Base-by-base conservation (phyloP, 1,140 invertebrate genomes). In the Samia ricini region DNA sequence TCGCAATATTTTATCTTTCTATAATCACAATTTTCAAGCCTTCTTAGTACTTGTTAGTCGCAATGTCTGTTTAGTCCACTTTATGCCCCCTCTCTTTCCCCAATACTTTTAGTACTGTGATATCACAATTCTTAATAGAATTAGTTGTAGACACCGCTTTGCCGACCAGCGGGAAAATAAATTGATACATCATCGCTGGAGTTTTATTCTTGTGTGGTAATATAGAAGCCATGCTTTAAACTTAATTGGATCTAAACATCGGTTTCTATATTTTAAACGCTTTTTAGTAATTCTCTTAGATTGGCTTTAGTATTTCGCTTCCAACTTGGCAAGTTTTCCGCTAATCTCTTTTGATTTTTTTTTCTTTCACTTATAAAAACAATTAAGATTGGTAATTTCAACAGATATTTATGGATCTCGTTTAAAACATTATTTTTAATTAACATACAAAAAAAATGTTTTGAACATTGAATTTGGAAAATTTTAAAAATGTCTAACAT, bases 281-380 rank as follows among this genome's bases (percentile, higher is more conserved):
- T 83, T 83, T 42, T 49, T 82, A 82, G 75, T 74, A 72, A 64
- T 67, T 49, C 62, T 73, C 63, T 71, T 76, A 78, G 74, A 74
- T 73, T 69, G 60, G 79, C 79, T 79, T 75, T 70, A 48, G 19
- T 58, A 50, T 59, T 75, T 67, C 61, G 59, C 71, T 77, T 78
- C 62, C 63, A 64, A 67, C 65, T 74, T 68, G 66, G 64, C 69
- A 63, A 57, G 56, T 67, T 71, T 72, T 69, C 59, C 59, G 48
- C 61, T 75, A 33, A 20, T 19, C 12, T 42, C 33, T 42, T 42
- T 42, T 58, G 21, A 19, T 10, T 19, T 22, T n/a, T n/a, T 22
- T 22, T 52, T 52, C 20, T 52, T 20, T 21, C 21, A 22, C 7
- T 52, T 52, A 42, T 42, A 10, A 42, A 26, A 26, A 3, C 26